Base-by-base conservation (phyloP, 2,113 vertebrate genomes). In the Larimichthys crocea region DNA sequence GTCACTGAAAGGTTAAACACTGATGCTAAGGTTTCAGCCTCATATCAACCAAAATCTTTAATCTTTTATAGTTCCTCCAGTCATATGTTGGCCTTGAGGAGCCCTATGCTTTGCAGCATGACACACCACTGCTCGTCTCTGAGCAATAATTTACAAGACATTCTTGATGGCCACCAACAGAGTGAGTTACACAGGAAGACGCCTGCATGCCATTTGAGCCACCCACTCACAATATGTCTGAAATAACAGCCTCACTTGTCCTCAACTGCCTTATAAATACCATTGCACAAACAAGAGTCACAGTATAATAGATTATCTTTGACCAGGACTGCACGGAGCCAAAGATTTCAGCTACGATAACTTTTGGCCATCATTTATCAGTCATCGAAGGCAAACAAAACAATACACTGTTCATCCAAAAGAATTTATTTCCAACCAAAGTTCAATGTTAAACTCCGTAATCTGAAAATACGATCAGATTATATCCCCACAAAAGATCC, bases 121-220 rank as follows among this genome's bases (percentile, higher is more conserved):
- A 88, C 71, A 83, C 61, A 63, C 4, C 0, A 24, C n/a, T 42
- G 26, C 46, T 79, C 0, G 4, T 69, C 62, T 88, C 60, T 15
- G 44, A 87, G 71, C 68, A 71, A 46, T 55, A 15, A 80, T 63
- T 85, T 85, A 76, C 53, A 63, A 75, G 57, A 76, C 40, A 78
- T 49, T 78, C 73, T 61, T 77, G 56, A 74, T 64, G 86, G 72
- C 85, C 90, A 86, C 89, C 82, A 90, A 77, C 84, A 85, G 60
- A 42, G 16, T 82, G 61, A 88, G 81, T 83, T 83, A 78, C 79
- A 90, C 79, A 90, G 70, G 83, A 91, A 92, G 82, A 85, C n/a
- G 73, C 26, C 71, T 57, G 76, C 71, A 65, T 77, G 76, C 73
- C 59, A 65, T 80, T 85, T 60, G 82, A 84, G 70, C 69, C 71